Base-by-base conservation (phyloP, 2,797 vertebrate genomes). In the Manis crassicaudata region DNA sequence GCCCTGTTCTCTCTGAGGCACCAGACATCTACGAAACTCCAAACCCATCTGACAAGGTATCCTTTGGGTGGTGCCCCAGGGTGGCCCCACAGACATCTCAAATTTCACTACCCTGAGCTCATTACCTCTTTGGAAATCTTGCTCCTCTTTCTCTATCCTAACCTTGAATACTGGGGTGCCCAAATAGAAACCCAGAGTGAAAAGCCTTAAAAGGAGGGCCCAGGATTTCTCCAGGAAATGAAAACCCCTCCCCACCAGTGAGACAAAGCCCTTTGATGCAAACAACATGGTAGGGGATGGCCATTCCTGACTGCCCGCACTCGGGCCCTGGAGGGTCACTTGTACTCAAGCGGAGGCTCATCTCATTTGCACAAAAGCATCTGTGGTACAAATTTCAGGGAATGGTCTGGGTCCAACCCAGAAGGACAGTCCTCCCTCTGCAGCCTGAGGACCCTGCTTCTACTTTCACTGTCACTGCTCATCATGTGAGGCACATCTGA, bases 331-430 rank as follows among this genome's bases (percentile, higher is more conserved):
- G 56, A 54, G 35, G 40, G 50, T 5, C 13, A 13, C 13, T 63
- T 35, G 50, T 23, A 37, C 43, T 52, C 46, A 32, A 17, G 58
- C 27, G 9, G 13, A 8, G 7, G 21, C 68, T 76, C n/a, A 80
- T 32, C n/a, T 52, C 25, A 17, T 11, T 6, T n/a, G 7, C 2
- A 54, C 40, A 68, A n/a, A 35, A 75, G n/a, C 46, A 43, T 25
- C 32, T 7, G 70, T 70, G 43, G 1, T 6, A 5, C 32, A 35
- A n/a, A 68, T 54, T 35, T 32, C 11, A 60, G 40, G 18, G 20
- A n/a, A n/a, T 3, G 58, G 40, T 21, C n/a, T 7, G 1, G 37
- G 46, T 73, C 2, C 23, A 43, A 27, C 17, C 21, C 0, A 0
- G 65, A 65, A 62, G 52, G 11, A 35, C 37, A 43, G 20, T 43